Evolutionary conservation across 2,113 vertebrate species (phyloP), one percentile per base, ranked within the genome.

Genomic region (Diadophis punctatus): DNA sequence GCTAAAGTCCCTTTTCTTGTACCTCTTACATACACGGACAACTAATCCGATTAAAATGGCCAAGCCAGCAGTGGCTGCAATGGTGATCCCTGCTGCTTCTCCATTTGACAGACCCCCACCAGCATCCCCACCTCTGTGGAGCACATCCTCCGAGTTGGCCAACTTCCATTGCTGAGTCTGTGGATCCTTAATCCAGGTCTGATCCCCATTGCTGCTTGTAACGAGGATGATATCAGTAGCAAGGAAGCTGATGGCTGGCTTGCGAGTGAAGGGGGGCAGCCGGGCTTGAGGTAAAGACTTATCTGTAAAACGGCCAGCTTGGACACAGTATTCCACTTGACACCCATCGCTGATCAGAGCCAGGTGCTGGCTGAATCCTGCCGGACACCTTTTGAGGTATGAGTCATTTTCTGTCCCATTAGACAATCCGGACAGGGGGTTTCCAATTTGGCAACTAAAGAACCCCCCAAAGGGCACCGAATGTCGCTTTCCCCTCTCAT

Each of bases 401-500:
- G 94, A 93, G 25, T 94, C 94, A 46, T 93, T 11, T 0, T 91
- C 1, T 0, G 91, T 93, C 27, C 93, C 94, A 23, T 1, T 27
- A 34, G 97, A 96, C 53, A 23, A 48, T 0, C 84, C 93, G 0
- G 95, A 97, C 92, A 99, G 89, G 0, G 98, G 98, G 93, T 99
- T 99, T 52, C 95, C 97, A 2, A 96, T 95, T n/a, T 97, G 92
- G 92, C 99, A 99, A 95, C 99, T 99, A 93, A 99, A 99, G 96
- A 99, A 97, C 20, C 99, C 99, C 8, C 98, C 99, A 0, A 99
- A 99, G 3, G 98, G 97, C 11, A 99, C 97, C 0, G 98, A 95
- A 11, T 97, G 97, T 74, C 30, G 94, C 18, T 94, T 93, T 0
- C 96, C 98, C 1, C 1, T 0, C 93, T 99, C 98, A 94, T 99